A percentile compares a stretch with the other conserved stretches of the same genome.
These are phyloP conservation scores for Pluvialis apricaria DNA, from an alignment of 2,113 vertebrate genomes.

Conservation along the genomic window DNA sequence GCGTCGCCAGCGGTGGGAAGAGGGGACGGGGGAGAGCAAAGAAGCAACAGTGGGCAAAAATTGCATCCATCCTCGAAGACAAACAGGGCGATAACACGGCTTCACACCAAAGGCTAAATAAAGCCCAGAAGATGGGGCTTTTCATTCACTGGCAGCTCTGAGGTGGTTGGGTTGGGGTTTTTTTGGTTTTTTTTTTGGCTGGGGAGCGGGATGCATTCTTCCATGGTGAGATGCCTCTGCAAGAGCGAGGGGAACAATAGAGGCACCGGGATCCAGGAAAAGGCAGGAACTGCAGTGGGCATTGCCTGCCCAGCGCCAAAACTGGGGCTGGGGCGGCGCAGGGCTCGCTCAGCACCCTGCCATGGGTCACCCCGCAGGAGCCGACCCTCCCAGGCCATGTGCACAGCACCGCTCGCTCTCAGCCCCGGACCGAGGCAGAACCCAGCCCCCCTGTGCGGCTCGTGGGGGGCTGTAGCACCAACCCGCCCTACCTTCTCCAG, in stretches of 20 bases:
- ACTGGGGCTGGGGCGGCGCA: rapidly evolving
- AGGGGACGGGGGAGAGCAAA: neutral
- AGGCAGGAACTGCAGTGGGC: neutral
- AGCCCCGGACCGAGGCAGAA: neutral
- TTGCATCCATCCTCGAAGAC: neutral
- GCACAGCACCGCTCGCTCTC: neutral
- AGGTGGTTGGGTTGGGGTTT: no score
- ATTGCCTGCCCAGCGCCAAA: rapidly evolving
- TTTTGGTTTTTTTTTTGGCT: neutral
- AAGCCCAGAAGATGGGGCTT: neutral
- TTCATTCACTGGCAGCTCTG: neutral
- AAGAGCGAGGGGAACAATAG: neutral
- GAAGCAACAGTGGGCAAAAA: neutral
- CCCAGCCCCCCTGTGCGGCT: rapidly evolving
- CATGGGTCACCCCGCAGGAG: neutral
- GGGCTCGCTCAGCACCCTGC: neutral
- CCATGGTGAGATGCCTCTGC: neutral
- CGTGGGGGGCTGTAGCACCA: rapidly evolving
- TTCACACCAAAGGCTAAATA: neutral
- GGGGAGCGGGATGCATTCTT: neutral
- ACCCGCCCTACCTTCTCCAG: neutral
- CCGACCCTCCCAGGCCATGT: rapidly evolving
- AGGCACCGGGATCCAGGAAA: rapidly evolving
- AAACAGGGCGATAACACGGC: rapidly evolving
- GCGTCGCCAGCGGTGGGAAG: rapidly evolving